Evolutionary conservation across 2,797 vertebrate species (phyloP).

Genomic region (Scarus forsteni): DNA sequence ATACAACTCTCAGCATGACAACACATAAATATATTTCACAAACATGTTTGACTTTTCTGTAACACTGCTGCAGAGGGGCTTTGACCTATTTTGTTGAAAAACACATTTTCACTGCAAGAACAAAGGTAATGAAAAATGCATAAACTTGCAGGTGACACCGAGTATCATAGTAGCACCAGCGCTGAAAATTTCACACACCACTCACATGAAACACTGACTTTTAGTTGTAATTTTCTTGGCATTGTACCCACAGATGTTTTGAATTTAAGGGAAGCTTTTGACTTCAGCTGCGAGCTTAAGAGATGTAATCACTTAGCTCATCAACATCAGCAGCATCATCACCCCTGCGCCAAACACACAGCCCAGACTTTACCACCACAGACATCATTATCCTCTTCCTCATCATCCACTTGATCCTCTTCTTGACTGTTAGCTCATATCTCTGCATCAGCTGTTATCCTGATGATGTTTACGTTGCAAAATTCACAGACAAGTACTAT

Average conservation of each 20-base stretch:
- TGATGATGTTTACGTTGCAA: conserved; percentile 49
- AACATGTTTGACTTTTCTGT: conserved; percentile 11
- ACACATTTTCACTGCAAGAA: background rate
- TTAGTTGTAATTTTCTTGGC: conserved; percentile 10
- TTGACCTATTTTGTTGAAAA: conserved; percentile 6
- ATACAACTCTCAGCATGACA: conserved; percentile 31
- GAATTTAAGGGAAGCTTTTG: conserved; percentile 31
- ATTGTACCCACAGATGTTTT: conserved; percentile 35
- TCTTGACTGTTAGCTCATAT: conserved; percentile 58
- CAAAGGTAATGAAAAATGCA: background rate
- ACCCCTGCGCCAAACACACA: conserved; percentile 40
- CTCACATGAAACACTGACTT: conserved; percentile 1
- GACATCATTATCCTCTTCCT: conserved; percentile 63
- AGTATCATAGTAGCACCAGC: background rate
- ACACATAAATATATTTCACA: conserved; percentile 21
- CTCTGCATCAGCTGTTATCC: conserved; percentile 49
- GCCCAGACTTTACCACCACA: conserved; percentile 45
- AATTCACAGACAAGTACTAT: conserved; percentile 32
- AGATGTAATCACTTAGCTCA: conserved; percentile 59
- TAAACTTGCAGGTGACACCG: background rate
- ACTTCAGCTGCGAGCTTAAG: conserved; percentile 46
- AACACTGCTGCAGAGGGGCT: background rate
- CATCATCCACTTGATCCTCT: conserved; percentile 69
- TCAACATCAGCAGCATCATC: conserved; percentile 55
- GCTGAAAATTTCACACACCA: background rate